Evolutionary conservation across 2,113 vertebrate genomes (phyloP).

Genomic region (Ictalurus punctatus): DNA sequence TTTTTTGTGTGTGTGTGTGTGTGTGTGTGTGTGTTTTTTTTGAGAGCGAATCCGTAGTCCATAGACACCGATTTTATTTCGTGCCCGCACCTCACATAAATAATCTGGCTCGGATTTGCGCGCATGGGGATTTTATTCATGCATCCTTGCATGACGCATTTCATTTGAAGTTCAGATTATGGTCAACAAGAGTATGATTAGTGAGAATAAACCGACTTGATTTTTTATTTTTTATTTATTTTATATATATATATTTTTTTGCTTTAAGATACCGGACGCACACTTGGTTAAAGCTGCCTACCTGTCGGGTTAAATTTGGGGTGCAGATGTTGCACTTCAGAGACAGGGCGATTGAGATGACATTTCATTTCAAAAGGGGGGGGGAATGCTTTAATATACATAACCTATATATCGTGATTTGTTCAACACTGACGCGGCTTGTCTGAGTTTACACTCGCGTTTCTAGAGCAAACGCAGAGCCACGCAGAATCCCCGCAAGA

Average conservation of each 20-base stretch:
- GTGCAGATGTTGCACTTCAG: slow-evolving; percentile 7
- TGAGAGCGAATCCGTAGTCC: background rate
- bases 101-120: slow-evolving; percentile 9
- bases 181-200: background rate
- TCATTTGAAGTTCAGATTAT: slow-evolving; percentile 4
- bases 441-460: background rate
- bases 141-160: slow-evolving; percentile 6
- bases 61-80: background rate
- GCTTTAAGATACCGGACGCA: background rate
- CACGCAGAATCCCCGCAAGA: background rate
- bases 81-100: background rate
- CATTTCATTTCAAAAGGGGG: background rate
- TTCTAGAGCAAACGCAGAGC: background rate
- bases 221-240: background rate
- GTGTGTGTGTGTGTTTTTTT: background rate
- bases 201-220: background rate
- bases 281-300: background rate
- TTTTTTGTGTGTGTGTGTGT: too few relatives aligned
- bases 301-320: background rate
- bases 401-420: background rate
- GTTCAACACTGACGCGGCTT: background rate
- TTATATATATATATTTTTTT: too few relatives aligned
- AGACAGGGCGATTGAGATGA: background rate
- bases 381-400: too few relatives aligned
- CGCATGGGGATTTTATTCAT: slow-evolving; percentile 5